phyloP scores from a whole-genome alignment of 2,113 vertebrate genomes.

The Nanorana parkeri region DNA sequence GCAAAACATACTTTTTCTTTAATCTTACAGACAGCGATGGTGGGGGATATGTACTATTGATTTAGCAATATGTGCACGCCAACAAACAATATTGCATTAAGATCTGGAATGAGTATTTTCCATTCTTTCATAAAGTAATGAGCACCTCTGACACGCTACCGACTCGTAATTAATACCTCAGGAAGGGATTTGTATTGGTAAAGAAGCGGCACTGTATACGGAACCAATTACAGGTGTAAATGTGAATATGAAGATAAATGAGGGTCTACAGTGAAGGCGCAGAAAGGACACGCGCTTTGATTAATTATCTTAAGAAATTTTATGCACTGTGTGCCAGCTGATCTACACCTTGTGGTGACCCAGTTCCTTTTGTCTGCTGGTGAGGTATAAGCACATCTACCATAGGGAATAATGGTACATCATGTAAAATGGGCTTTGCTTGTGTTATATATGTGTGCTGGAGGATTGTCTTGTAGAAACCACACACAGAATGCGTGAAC shows the following conservation, averaged over 20 bases:
- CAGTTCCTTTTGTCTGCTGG: too few species aligned
- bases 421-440: too few species aligned
- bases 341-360: too few species aligned
- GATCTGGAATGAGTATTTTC: not conserved
- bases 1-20: not conserved
- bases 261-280: not conserved
- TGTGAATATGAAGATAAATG: constrained; percentile 18
- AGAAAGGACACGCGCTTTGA: not conserved
- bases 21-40: not conserved
- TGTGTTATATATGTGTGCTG: too few species aligned
- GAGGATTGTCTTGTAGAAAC: too few species aligned
- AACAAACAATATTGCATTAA: not conserved
- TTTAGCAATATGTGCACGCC: not conserved
- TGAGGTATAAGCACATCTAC: too few species aligned
- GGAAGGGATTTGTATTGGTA: not conserved
- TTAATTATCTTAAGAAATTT: not conserved
- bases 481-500: too few species aligned
- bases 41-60: not conserved
- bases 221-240: constrained; percentile 25
- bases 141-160: not conserved
- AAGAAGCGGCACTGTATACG: not conserved
- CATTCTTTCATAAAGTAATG: not conserved
- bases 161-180: not conserved
- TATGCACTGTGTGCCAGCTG: not conserved
- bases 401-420: too few species aligned